phyloP scores from a whole-genome alignment of 2,113 vertebrate species.

The Loxodonta africana region DNA sequence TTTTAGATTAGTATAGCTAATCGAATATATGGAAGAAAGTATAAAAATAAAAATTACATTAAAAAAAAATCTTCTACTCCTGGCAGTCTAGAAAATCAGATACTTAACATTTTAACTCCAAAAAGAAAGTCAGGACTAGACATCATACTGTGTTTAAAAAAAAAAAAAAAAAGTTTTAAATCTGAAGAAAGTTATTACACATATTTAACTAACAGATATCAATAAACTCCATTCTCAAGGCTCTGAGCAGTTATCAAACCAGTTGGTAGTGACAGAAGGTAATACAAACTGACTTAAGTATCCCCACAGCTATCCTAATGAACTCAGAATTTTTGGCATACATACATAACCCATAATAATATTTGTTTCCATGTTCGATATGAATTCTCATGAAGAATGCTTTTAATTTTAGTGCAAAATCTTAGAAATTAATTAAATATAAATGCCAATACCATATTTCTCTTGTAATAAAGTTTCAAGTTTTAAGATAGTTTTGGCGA shows the following conservation, averaged over 20 bases:
- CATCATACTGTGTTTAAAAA: neutral
- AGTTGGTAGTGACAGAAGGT: slow-evolving; percentile 48
- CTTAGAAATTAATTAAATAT: slow-evolving; percentile 27
- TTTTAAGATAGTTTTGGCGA: neutral
- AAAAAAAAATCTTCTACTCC: neutral
- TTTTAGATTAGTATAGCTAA: neutral
- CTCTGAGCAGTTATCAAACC: neutral
- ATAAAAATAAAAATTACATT: neutral
- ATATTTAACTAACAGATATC: slow-evolving; percentile 34
- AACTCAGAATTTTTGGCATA: neutral
- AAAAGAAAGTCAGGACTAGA: neutral
- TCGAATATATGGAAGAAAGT: neutral
- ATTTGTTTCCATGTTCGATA: slow-evolving; percentile 5
- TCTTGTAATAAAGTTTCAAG: slow-evolving; percentile 46
- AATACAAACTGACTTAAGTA: neutral
- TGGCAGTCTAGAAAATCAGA: neutral
- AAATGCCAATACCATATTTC: neutral
- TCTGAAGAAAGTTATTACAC: neutral
- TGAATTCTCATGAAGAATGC: neutral
- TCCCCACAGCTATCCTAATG: neutral
- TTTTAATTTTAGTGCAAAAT: slow-evolving; percentile 62
- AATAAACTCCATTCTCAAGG: neutral
- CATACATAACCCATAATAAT: neutral
- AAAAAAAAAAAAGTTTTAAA: neutral
- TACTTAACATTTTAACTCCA: slow-evolving; percentile 6